Evolutionary conservation across 2,888 invertebrate species (phyloP).

Genomic region (Sinotaia quadrata): DNA sequence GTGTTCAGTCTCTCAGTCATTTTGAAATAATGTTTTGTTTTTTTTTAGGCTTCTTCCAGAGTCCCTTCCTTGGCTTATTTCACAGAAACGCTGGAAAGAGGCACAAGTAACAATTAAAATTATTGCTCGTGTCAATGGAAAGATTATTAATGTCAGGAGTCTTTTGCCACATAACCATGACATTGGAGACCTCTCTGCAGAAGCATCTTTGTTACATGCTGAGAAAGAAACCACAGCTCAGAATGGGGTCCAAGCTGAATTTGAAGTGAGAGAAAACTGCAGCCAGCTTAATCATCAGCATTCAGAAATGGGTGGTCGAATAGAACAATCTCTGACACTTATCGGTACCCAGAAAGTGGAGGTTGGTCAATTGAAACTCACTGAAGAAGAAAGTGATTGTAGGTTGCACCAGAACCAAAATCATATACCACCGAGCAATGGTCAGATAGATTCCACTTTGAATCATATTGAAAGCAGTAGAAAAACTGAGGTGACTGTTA

Average conservation of each 20-base stretch:
- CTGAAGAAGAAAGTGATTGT: too few species aligned
- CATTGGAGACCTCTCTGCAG: neutral
- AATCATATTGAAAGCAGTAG: too few species aligned
- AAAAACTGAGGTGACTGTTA: too few species aligned
- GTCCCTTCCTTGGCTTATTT: slow-evolving; percentile 60
- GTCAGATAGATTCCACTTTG: too few species aligned
- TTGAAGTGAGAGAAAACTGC: neutral
- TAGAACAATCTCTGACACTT: too few species aligned
- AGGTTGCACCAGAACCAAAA: too few species aligned
- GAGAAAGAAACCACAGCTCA: neutral
- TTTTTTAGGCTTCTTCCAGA: slow-evolving; percentile 58
- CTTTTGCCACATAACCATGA: neutral
- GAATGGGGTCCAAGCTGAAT: neutral
- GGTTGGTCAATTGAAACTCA: too few species aligned
- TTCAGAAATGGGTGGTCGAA: too few species aligned
- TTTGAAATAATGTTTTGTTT: neutral
- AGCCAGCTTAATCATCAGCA: too few species aligned
- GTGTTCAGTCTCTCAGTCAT: neutral
- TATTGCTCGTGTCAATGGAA: slow-evolving; percentile 48
- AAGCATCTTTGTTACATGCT: neutral
- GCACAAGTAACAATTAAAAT: slow-evolving; percentile 41
- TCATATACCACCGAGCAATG: too few species aligned
- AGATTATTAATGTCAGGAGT: neutral
- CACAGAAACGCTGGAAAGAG: slow-evolving; percentile 43
- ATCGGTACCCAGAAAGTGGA: too few species aligned